Conservation (phyloP, 64 coral and sea anemone genomes). For the Stichodactyla mertensii region DNA sequence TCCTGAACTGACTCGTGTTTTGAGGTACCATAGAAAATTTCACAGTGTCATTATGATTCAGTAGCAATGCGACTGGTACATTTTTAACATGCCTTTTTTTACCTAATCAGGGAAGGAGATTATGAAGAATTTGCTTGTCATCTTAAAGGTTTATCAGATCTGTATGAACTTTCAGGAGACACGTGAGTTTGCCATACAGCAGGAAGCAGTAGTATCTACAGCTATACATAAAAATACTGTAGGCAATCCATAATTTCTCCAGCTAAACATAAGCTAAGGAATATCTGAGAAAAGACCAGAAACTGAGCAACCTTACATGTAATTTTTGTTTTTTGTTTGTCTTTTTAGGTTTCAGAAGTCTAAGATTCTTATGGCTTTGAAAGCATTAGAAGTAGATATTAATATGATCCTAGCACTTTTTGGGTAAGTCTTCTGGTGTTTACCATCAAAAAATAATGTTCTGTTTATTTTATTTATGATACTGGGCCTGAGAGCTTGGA, state of each 20-base stretch:
- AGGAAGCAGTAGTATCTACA: too few relatives aligned
- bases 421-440: constrained; percentile 45
- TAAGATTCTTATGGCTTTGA: constrained; percentile 82
- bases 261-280: too few relatives aligned
- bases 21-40: constrained; percentile 32
- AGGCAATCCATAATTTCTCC: too few relatives aligned
- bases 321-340: neutral
- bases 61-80: neutral
- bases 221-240: too few relatives aligned
- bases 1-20: constrained; percentile 73
- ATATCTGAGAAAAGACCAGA: too few relatives aligned
- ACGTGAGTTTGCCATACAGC: constrained; percentile 51
- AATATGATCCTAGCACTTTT: constrained; percentile 72
- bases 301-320: too few relatives aligned
- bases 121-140: constrained; percentile 92
- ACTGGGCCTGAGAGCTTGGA: too few relatives aligned
- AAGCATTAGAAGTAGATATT: constrained; percentile 85
- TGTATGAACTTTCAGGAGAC: constrained; percentile 82
- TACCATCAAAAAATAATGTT: too few relatives aligned
- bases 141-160: constrained; percentile 79
- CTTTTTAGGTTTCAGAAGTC: constrained; percentile 90
- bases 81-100: neutral
- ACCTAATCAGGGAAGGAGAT: constrained; percentile 58
- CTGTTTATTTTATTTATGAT: too few relatives aligned
- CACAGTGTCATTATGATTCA: neutral